Conservation (phyloP, 2,113 vertebrate species). For the Platysteira castanea region DNA sequence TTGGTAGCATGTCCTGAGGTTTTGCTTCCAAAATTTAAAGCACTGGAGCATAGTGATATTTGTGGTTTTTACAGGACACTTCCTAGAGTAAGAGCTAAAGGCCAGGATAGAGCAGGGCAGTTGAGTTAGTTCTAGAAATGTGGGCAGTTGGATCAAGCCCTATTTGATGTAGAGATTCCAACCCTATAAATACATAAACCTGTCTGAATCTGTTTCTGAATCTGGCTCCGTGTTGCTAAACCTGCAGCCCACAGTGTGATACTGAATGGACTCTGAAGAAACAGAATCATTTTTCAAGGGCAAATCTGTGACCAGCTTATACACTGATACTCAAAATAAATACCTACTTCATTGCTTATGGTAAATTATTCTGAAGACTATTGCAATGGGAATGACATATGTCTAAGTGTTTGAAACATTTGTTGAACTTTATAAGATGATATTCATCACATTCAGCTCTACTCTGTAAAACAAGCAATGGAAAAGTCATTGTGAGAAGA, state of each 20-base stretch:
- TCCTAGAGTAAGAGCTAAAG: not conserved
- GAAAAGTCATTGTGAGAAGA: not conserved
- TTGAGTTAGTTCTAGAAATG: not conserved
- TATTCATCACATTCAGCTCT: not conserved
- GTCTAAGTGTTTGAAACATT: not conserved
- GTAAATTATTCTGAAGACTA: conserved; percentile 10
- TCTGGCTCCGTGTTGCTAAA: not conserved
- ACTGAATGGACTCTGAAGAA: not conserved
- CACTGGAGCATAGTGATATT: not conserved
- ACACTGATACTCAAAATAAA: not conserved
- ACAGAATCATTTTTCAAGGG: not conserved
- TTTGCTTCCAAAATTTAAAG: not conserved
- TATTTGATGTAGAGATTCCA: rapidly evolving
- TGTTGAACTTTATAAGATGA: not conserved
- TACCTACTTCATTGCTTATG: not conserved
- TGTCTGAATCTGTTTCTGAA: not conserved
- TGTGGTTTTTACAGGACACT: not conserved
- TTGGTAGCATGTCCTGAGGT: not conserved
- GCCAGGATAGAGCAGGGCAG: not conserved
- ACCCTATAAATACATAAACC: not conserved
- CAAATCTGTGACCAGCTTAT: not conserved
- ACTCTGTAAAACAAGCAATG: not conserved
- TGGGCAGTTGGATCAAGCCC: not conserved
- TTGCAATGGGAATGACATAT: not conserved
- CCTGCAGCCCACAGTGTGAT: not conserved